phyloP scores from a whole-genome alignment of 2,888 invertebrate genomes.

The Epinotia bilunana region DNA sequence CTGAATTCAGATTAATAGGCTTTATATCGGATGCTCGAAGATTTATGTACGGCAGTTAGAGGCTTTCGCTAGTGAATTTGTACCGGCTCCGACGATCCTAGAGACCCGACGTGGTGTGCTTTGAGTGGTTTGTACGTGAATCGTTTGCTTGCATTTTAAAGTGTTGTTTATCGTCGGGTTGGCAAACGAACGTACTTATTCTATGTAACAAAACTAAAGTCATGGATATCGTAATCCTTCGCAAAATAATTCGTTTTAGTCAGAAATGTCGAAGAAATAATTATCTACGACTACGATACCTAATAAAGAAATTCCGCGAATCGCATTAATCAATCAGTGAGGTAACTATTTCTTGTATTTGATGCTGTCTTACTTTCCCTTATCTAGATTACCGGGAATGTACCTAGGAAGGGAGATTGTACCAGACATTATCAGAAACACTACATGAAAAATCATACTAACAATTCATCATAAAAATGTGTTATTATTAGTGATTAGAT shows the following conservation, averaged over 20 bases:
- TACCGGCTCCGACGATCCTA: conserved; percentile 34
- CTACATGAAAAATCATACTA: conserved; percentile 4
- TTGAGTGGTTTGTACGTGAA: conserved; percentile 16
- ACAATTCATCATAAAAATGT: neutral
- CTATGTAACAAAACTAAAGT: neutral
- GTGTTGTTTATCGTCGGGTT: conserved; percentile 12
- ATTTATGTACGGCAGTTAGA: conserved; percentile 48
- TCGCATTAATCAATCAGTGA: neutral
- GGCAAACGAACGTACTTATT: neutral
- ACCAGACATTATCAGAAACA: neutral
- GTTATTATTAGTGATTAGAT: neutral
- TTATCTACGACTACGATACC: neutral
- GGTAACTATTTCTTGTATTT: neutral
- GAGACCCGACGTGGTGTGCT: conserved; percentile 17
- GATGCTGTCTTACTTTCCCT: neutral
- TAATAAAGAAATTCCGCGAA: neutral
- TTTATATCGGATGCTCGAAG: conserved; percentile 55
- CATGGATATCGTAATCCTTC: neutral
- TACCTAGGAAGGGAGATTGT: conserved; percentile 11
- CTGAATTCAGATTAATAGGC: conserved; percentile 64
- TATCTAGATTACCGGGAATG: neutral
- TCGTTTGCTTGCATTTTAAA: conserved; percentile 38
- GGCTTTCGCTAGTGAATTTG: conserved; percentile 40
- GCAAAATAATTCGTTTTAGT: neutral
- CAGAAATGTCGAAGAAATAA: no score